phyloP scores from a whole-genome alignment of 2,888 invertebrate genomes.

The Spilarctia lutea region DNA sequence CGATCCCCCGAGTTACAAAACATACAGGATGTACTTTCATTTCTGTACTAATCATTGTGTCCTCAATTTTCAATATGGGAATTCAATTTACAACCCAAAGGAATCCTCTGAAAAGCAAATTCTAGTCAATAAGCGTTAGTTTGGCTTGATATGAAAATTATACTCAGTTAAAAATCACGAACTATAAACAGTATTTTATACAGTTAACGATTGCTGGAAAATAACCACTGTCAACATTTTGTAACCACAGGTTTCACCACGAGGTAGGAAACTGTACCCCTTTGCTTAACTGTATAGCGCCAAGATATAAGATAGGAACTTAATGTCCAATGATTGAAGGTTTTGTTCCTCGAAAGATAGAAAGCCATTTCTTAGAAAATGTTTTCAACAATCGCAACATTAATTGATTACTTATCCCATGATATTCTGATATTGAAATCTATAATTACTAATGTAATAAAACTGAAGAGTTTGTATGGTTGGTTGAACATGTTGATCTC shows the following conservation, averaged over 20 bases:
- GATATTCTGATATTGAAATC: constrained; percentile 2
- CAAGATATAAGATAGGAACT: constrained; percentile 15
- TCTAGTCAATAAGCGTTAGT: not conserved
- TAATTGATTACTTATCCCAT: constrained; percentile 13
- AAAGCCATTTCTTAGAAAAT: constrained; percentile 21
- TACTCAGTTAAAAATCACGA: not conserved
- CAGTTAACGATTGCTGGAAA: constrained; percentile 12
- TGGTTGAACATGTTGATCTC: not conserved
- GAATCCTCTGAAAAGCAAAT: not conserved
- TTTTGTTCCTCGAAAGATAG: constrained; percentile 22
- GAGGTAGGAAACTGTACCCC: constrained; percentile 6
- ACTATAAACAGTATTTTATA: not conserved
- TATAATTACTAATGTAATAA: not conserved
- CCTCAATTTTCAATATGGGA: too few relatives aligned
- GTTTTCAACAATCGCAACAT: constrained; percentile 20
- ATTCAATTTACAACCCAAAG: too few relatives aligned
- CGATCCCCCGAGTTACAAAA: too few relatives aligned
- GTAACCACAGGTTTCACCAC: constrained; percentile 28
- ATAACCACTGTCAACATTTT: constrained; percentile 21
- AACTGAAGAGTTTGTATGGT: too few relatives aligned
- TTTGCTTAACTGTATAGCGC: constrained; percentile 22
- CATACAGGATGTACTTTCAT: too few relatives aligned
- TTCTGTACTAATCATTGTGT: too few relatives aligned
- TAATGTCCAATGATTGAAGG: constrained; percentile 22
- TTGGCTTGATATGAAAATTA: not conserved